Evolutionary conservation across 2,888 invertebrate species (phyloP), one percentile per base, ranked within the genome.

Genomic region (Chaetogeoica ovagalla): DNA sequence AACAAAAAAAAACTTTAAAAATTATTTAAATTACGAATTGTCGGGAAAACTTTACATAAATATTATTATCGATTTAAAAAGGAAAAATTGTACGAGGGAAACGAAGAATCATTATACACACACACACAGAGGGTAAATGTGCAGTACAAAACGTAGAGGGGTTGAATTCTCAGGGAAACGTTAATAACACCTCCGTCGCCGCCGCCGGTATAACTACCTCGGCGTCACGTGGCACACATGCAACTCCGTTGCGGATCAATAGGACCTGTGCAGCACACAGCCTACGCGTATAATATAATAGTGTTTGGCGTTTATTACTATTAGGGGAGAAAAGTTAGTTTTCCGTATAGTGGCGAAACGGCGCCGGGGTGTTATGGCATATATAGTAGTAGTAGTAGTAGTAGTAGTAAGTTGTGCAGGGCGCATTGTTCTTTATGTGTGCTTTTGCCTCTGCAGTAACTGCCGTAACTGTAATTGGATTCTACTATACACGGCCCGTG

Each of bases 241-340:
- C 75, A 76, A 68, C 66, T 76, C 66, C 68, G 66, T 59, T 48
- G 75, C 30, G 75, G 75, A 76, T 76, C 75, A 59, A 76, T 76
- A 76, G 75, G 75, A 43, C 75, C 43, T 59, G 75, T 23, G 30
- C 30, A 30, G 59, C 75, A 66, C 68, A 76, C 30, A 30, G 59
- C 75, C 75, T 76, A 76, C 43, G 57, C 59, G 62, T 63, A 21
- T 76, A 76, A n/a, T n/a, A n/a, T n/a, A n/a, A n/a, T 59, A 79
- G 70, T 79, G n/a, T n/a, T n/a, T 70, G 70, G 69, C 79, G 71
- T 79, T 79, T 79, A 79, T 79, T 77, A 71, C 79, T 48, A n/a
- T n/a, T n/a, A 55, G 71, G 79, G 63, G 79, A 71, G 79, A 79
- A 79, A 79, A 79, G 79, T 79, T 71, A 79, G 79, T 79, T 79